phyloP scores from a whole-genome alignment of 2,888 invertebrate species.

The Sipha maydis region DNA sequence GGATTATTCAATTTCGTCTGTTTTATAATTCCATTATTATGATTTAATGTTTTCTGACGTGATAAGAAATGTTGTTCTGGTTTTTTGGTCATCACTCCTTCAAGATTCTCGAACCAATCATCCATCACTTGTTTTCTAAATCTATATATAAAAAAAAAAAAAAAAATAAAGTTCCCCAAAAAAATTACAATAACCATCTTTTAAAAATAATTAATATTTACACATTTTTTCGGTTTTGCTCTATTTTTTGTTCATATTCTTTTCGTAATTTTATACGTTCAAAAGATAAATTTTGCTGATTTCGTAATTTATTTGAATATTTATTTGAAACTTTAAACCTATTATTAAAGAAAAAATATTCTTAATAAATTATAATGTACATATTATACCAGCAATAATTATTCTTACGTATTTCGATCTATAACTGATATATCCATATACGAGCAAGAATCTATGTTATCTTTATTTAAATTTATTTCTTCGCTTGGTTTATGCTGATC shows the following conservation, averaged over 20 bases:
- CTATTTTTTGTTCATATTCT: conserved; percentile 46
- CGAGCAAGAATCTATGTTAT: background rate
- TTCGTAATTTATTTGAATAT: conserved; percentile 21
- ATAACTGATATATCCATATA: conserved; percentile 7
- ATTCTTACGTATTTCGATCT: conserved; percentile 28
- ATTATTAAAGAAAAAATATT: background rate
- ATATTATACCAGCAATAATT: background rate
- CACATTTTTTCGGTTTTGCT: conserved; percentile 24
- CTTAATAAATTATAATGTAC: background rate
- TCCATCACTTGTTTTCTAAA: conserved; percentile 50
- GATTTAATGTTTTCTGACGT: background rate
- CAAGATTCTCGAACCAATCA: conserved; percentile 4
- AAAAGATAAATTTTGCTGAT: background rate
- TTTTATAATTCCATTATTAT: background rate
- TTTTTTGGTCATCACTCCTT: background rate
- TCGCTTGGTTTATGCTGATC: conserved; percentile 21
- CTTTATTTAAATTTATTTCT: background rate
- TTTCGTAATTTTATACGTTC: conserved; percentile 37
- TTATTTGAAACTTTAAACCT: conserved; percentile 40
- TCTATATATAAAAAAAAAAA: conserved; percentile 6
- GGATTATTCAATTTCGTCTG: conserved; percentile 13
- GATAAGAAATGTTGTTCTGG: background rate
- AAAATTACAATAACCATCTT: background rate
- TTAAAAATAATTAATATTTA: background rate
- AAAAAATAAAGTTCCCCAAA: background rate